Evolutionary conservation across 2,888 invertebrate species (phyloP).

Genomic region (Tipula confusa): DNA sequence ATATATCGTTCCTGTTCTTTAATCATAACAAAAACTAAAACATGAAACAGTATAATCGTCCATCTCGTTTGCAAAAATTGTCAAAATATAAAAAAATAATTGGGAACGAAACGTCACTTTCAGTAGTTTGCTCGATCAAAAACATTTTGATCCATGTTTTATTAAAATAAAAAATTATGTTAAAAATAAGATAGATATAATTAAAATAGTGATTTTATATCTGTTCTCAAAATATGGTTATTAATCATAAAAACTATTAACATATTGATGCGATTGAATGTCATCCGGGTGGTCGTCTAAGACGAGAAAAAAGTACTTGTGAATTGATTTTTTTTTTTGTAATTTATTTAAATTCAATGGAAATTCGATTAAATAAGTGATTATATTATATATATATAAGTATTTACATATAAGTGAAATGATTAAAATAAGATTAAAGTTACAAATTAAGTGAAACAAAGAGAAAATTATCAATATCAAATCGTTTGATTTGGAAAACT

Average conservation of each 20-base stretch:
- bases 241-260: neutral
- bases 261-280: neutral
- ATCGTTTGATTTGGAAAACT: neutral
- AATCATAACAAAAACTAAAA: neutral
- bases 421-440: neutral
- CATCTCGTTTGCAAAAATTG: neutral
- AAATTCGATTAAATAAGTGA: neutral
- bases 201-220: neutral
- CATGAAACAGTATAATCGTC: neutral
- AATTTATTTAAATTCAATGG: neutral
- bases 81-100: neutral
- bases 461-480: neutral
- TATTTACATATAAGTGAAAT: neutral
- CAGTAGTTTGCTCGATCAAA: neutral
- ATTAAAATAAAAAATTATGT: neutral
- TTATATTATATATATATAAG: neutral
- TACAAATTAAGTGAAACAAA: neutral
- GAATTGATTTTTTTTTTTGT: neutral
- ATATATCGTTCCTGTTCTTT: neutral
- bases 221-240: neutral
- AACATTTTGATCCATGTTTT: neutral
- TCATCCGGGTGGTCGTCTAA: neutral
- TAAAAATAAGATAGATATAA: neutral
- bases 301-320: neutral
- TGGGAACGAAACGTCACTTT: neutral